phyloP scores from a whole-genome alignment of 53 echinoderm and acorn worm species.

The Luidia sarsii region DNA sequence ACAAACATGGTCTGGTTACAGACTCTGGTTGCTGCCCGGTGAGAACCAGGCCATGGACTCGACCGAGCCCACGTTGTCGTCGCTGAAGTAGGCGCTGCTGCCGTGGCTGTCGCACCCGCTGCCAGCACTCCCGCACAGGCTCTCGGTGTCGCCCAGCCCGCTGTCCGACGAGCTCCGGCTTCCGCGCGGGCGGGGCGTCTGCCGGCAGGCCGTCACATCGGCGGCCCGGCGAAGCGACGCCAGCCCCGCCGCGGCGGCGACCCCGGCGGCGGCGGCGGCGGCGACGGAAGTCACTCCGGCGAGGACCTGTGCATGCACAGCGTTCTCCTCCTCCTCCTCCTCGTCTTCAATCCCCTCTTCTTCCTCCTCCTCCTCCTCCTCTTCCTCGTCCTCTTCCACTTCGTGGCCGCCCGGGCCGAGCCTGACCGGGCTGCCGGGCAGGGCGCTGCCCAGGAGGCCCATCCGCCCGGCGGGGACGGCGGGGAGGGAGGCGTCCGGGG shows the following conservation, averaged over 20 bases:
- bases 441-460: conserved; percentile 3
- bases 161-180: conserved; percentile 86
- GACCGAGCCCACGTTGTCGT: conserved; percentile 58
- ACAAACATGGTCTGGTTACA: conserved; percentile 19
- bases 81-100: conserved; percentile 66
- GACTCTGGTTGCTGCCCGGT: conserved; percentile 78
- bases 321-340: no score
- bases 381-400: no score
- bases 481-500: not conserved
- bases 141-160: conserved; percentile 87
- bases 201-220: conserved; percentile 28
- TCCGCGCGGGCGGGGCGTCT: conserved; percentile 55
- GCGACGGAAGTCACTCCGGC: not conserved
- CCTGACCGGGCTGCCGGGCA: not conserved
- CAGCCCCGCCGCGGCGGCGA: no score
- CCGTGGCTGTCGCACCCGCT: conserved; percentile 74
- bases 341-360: no score
- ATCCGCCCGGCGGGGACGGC: not conserved
- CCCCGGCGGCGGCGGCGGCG: not conserved
- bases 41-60: conserved; percentile 75
- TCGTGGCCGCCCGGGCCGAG: not conserved
- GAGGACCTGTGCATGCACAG: not conserved
- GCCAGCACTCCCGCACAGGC: conserved; percentile 73
- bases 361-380: no score
- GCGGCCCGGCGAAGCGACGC: no score